Base-by-base conservation (phyloP, 2,113 vertebrate species). In the Carlito syrichta region DNA sequence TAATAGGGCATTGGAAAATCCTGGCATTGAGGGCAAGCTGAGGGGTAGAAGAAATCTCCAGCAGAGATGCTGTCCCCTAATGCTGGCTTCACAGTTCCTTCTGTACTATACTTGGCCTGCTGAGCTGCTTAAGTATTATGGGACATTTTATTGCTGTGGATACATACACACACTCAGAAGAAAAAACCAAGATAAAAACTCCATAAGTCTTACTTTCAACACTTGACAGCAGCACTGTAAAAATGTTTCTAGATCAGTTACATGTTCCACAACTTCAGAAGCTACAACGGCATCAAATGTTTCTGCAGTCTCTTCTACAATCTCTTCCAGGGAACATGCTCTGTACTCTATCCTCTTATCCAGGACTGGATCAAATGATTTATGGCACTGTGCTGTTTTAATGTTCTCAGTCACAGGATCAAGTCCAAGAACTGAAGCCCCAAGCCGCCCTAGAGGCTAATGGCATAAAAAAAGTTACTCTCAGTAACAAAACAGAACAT, bases 201-300 rank as follows among this genome's bases (percentile, higher is more conserved):
- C 6, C 0, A 0, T 11, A 86, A 86, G 35, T 63, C 98, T 98
- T 98, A 99, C 99, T 99, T 99, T 99, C 95, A 99, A 98, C 95
- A 99, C 98, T 66, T 97, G 98, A 96, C 96, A 98, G 98, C 99
- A 99, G 98, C 99, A 99, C 98, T 98, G 98, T 96, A 99, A 98
- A 86, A 99, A 99, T 23, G 83, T 98, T 98, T 99, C 99, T 97
- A 99, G 97, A 97, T 99, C 98, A 89, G 98, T 98, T 97, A 99
- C 99, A 98, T 99, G 99, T 96, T 99, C 99, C 95, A 99, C 98
- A 95, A 99, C 99, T 98, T 99, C 99, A 40, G 99, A 99, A 56
- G 99, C 99, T 94, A 99, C 97, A 1, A 99, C 97, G 3, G 99
- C 99, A 94, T 99, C 99, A 94, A 99, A 99, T 30, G 92, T 97